These are phyloP conservation scores for Leptopilina drosophilae DNA, from an alignment of 2,888 invertebrate genomes.

Conservation along the genomic window DNA sequence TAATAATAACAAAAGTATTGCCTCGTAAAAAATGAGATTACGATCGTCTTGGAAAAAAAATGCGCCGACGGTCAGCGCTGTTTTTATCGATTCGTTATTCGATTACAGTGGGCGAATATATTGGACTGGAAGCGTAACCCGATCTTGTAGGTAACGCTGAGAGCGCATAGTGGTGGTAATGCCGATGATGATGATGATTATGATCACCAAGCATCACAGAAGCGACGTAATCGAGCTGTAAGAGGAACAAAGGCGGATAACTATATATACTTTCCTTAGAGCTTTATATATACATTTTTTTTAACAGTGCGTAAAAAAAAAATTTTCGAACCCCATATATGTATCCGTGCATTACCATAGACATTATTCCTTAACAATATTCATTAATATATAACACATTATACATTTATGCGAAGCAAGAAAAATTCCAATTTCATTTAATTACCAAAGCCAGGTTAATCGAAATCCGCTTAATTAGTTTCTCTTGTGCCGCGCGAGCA, in stretches of 20 bases:
- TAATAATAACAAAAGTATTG: background rate
- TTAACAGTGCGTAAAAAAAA: too few species aligned
- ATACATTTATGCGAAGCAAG: slow-evolving; percentile 43
- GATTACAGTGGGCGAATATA: slow-evolving; percentile 52
- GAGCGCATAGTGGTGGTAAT: too few species aligned
- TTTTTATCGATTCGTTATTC: slow-evolving; percentile 45
- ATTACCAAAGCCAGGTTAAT: slow-evolving; percentile 67
- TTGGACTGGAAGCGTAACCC: slow-evolving; percentile 38
- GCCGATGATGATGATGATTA: background rate
- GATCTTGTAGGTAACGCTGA: background rate
- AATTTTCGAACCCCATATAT: background rate
- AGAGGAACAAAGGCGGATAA: slow-evolving; percentile 32
- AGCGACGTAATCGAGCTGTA: slow-evolving; percentile 29
- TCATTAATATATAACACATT: background rate
- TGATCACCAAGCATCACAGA: background rate
- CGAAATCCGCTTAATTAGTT: slow-evolving; percentile 66
- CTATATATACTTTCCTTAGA: background rate
- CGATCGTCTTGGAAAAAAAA: background rate
- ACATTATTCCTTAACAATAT: background rate
- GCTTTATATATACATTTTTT: too few species aligned
- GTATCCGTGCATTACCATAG: too few species aligned
- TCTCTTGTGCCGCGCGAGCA: slow-evolving; percentile 1
- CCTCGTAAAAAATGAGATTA: background rate
- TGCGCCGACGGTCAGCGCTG: background rate
- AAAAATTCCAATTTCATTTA: slow-evolving; percentile 67